These are phyloP conservation scores for Cecropterus lyciades DNA, from an alignment of 1,140 invertebrate genomes.

Conservation along the genomic window DNA sequence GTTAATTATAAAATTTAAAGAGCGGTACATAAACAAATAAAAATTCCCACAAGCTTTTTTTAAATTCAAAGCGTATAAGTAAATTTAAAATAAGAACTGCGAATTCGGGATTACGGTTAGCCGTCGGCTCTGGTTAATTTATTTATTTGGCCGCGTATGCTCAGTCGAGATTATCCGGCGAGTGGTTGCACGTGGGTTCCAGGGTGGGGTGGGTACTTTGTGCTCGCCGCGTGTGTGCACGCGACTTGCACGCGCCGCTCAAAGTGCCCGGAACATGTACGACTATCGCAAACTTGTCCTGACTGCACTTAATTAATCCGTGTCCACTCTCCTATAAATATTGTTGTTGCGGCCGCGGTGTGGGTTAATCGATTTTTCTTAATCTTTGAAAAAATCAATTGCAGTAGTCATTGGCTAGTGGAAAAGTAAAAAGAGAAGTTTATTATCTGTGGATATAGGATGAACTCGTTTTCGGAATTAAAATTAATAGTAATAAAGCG, in stretches of 20 bases:
- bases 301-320: constrained; percentile 76
- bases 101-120: constrained; percentile 34
- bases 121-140: constrained; percentile 69
- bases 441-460: too few relatives aligned
- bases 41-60: constrained; percentile 34
- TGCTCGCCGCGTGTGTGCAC: constrained; percentile 36
- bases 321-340: constrained; percentile 51
- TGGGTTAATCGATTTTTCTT: constrained; percentile 16
- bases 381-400: too few relatives aligned
- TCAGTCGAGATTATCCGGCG: constrained; percentile 66
- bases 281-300: constrained; percentile 67
- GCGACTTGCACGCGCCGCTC: constrained; percentile 49
- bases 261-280: constrained; percentile 69
- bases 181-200: constrained; percentile 55
- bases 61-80: constrained; percentile 23
- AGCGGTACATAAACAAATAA: constrained; percentile 2
- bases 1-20: too few relatives aligned
- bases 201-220: constrained; percentile 43
- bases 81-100: constrained; percentile 41
- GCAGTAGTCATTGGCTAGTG: too few relatives aligned
- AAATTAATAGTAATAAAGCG: too few relatives aligned
- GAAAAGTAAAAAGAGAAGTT: too few relatives aligned
- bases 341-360: constrained; percentile 35
- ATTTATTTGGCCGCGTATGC: constrained; percentile 78
- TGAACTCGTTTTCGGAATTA: too few relatives aligned